Conservation (phyloP, 1,140 invertebrate species). For the Euglossa dilemma region DNA sequence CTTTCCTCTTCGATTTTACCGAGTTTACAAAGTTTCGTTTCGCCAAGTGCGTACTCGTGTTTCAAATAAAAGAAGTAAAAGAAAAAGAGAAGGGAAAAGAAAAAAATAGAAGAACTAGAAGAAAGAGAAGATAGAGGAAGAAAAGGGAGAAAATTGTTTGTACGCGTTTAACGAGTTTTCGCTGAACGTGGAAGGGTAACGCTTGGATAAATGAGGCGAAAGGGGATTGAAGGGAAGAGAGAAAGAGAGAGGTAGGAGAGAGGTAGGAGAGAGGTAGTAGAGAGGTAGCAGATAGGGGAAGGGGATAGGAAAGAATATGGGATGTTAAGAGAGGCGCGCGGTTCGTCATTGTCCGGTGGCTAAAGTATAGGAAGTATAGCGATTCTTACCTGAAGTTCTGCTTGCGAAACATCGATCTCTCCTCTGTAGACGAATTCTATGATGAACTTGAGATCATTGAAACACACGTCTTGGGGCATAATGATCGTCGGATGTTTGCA, state of each 20-base stretch:
- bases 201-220: background rate
- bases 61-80: background rate
- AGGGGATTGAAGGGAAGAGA: background rate
- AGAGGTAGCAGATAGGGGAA: no score
- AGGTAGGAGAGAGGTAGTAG: background rate
- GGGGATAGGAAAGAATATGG: no score
- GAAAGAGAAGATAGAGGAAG: no score
- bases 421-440: conserved; percentile 92
- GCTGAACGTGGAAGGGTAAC: background rate
- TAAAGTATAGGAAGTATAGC: background rate
- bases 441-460: conserved; percentile 90
- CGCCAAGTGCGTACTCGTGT: background rate
- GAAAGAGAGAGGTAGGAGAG: background rate
- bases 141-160: background rate
- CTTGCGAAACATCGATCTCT: conserved; percentile 90
- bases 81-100: background rate
- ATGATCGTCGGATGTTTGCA: conserved; percentile 90
- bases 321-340: no score
- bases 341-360: no score
- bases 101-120: background rate
- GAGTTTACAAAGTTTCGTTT: background rate
- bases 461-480: conserved; percentile 90
- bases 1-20: background rate
- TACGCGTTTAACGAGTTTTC: background rate
- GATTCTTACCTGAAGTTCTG: conserved; percentile 86